These are phyloP conservation scores for Protobothrops mucrosquamatus DNA, from an alignment of 2,113 vertebrate species.

Conservation along the genomic window DNA sequence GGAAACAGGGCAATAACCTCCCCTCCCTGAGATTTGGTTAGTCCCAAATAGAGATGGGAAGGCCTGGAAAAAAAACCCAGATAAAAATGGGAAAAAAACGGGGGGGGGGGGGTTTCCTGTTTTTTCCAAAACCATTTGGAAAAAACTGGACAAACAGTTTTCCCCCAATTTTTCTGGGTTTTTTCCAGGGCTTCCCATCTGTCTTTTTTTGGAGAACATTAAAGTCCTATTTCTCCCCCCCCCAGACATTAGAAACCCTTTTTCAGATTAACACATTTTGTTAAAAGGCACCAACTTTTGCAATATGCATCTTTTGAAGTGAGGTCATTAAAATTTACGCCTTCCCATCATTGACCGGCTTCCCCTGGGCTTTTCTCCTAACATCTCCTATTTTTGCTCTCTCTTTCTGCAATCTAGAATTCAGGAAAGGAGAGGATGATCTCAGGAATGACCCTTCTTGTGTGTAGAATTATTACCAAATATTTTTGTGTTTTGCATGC, in stretches of 20 bases:
- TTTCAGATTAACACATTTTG: background rate
- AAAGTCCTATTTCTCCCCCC: background rate
- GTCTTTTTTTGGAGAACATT: background rate
- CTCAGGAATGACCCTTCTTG: background rate
- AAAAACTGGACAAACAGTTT: too few relatives aligned
- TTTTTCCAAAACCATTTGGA: too few relatives aligned
- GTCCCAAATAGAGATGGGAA: too few relatives aligned
- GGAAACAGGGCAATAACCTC: background rate
- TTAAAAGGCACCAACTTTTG: background rate
- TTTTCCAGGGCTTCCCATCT: too few relatives aligned
- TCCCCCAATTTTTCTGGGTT: too few relatives aligned
- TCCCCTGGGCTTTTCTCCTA: background rate
- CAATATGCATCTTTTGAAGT: too few relatives aligned
- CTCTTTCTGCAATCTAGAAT: background rate
- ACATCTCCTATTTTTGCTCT: background rate
- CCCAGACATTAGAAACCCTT: background rate
- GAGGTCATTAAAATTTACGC: too few relatives aligned
- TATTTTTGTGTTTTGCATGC: background rate
- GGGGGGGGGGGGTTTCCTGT: too few relatives aligned
- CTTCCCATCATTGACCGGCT: too few relatives aligned
- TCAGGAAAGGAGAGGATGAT: background rate
- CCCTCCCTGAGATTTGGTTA: background rate
- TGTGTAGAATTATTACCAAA: background rate
- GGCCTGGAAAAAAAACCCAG: too few relatives aligned
- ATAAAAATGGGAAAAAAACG: too few relatives aligned